These are phyloP conservation scores for Physocephala rufipes DNA, from an alignment of 2,888 invertebrate genomes.

Conservation along the genomic window DNA sequence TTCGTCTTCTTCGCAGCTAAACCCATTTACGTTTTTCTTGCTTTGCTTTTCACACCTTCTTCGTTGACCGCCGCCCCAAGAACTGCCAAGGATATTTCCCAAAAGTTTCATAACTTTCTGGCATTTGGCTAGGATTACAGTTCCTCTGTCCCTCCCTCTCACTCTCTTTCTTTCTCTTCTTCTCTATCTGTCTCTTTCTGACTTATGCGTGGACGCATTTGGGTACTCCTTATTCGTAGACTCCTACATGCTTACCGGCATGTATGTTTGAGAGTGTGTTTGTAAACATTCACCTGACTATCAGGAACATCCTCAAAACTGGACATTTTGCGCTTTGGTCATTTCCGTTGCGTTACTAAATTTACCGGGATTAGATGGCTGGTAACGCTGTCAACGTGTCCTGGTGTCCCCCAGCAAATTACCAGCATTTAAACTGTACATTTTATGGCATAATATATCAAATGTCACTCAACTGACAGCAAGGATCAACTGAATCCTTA, in stretches of 20 bases:
- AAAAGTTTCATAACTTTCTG: conserved; percentile 20
- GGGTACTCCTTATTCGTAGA: too few species aligned
- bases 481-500: background rate
- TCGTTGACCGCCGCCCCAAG: conserved; percentile 1
- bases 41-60: background rate
- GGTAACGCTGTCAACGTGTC: background rate
- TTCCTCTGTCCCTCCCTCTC: background rate
- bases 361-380: conserved; percentile 21
- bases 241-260: background rate
- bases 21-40: conserved; percentile 7
- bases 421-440: background rate
- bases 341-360: conserved; percentile 23
- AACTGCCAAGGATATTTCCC: conserved; percentile 18
- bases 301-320: conserved; percentile 43
- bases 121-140: conserved; percentile 21
- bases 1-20: too few species aligned
- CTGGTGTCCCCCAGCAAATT: background rate
- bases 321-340: conserved; percentile 12
- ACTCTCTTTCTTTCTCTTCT: background rate
- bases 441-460: background rate
- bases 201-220: background rate
- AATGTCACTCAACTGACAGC: conserved; percentile 6
- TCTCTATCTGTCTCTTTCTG: background rate
- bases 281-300: conserved; percentile 60
- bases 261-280: conserved; percentile 56